Base-by-base conservation (phyloP, 2,888 invertebrate species). In the Acanthosepion lycidas region DNA sequence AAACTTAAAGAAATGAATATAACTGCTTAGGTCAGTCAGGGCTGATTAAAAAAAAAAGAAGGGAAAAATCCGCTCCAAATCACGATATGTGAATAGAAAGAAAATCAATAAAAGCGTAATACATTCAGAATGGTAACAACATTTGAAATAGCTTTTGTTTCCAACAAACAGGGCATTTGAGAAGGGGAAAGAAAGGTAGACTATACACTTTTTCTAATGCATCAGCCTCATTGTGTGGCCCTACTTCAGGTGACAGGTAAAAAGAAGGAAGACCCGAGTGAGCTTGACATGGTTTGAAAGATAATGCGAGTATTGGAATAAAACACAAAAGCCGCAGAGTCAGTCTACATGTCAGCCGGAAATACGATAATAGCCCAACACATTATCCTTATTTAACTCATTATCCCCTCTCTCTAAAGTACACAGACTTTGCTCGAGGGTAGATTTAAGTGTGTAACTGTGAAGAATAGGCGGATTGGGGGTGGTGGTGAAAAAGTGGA, bases 281-380 rank as follows among this genome's bases (percentile, higher is more conserved):
- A n/a, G 78, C 78, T 78, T 78, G n/a, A 78, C 78, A 78, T n/a
- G 78, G 78, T 9, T 78, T 78, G 78, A 78, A 78, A n/a, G 78
- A 78, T 78, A 78, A 78, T 78, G 9, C 15, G 15, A 1, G 78
- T 12, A 78, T 33, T 78, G 78, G 26, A n/a, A 59, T 5, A 15
- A 78, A 78, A 78, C 78, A 78, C 78, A 78, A 78, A 78, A 15
- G 78, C 78, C 78, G 15, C n/a, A n/a, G 9, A n/a, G 78, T n/a
- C 78, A n/a, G n/a, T n/a, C n/a, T 15, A 12, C 78, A n/a, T 78
- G 78, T n/a, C 78, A 78, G 78, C 78, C 78, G 78, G 78, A 78
- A 78, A 78, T 78, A 18, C n/a, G n/a, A 78, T 78, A 78, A 78
- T 78, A 78, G 78, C n/a, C 78, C 78, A 78, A 78, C n/a, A 33